Percentiles rank a stretch among this genome's conserved stretches.
Conservation (phyloP, 2,888 invertebrate genomes). For the Xestia c-nigrum region DNA sequence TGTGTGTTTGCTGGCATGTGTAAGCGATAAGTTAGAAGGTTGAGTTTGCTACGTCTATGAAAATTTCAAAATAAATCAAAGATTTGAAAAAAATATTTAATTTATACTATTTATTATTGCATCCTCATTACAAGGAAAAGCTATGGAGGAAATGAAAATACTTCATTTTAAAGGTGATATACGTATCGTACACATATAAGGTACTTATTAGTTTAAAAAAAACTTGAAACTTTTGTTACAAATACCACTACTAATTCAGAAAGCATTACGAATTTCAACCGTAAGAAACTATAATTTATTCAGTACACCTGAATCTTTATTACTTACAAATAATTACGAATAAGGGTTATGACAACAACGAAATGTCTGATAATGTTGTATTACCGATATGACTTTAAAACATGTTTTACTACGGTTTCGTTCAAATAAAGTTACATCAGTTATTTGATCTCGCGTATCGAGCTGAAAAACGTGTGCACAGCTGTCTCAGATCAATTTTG, state of each 20-base stretch:
- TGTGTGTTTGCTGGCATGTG: constrained; percentile 23
- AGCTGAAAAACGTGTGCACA: constrained; percentile 20
- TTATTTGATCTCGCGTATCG: not conserved
- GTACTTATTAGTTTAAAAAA: no score
- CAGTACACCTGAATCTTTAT: not conserved
- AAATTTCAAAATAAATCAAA: not conserved
- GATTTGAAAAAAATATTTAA: no score
- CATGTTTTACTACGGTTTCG: constrained; percentile 1
- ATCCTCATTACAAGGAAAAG: not conserved
- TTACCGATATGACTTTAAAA: constrained; percentile 28
- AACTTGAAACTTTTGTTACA: no score
- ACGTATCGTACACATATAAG: no score
- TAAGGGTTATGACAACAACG: constrained; percentile 13
- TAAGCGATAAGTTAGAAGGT: constrained; percentile 11
- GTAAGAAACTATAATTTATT: not conserved
- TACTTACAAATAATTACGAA: constrained; percentile 10
- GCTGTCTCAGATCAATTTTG: no score
- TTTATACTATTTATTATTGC: not conserved
- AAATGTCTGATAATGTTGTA: constrained; percentile 8
- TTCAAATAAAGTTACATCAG: constrained; percentile 21
- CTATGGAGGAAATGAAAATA: not conserved
- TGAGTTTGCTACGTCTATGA: constrained; percentile 6
- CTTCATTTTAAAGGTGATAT: not conserved
- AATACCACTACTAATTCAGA: not conserved
- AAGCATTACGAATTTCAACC: not conserved